These are phyloP conservation scores for Gasteruption jaculator DNA, from an alignment of 2,888 invertebrate genomes.

Conservation along the genomic window DNA sequence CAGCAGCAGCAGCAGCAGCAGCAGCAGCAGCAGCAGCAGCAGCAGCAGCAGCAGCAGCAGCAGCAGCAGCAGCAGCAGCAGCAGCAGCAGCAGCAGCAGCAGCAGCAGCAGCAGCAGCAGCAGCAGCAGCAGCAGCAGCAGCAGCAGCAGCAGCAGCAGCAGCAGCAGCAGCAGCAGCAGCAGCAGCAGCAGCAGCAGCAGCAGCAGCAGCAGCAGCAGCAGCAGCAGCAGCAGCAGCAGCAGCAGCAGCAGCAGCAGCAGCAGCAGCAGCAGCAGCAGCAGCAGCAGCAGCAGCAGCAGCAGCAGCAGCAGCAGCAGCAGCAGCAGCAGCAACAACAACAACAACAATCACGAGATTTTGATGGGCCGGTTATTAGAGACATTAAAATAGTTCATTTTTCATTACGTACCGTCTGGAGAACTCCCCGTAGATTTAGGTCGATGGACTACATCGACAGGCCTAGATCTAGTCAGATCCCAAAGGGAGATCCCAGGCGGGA, in stretches of 20 bases:
- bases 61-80: slow-evolving; percentile 1
- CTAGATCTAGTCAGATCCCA: too few relatives aligned
- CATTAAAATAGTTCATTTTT: too few relatives aligned
- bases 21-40: slow-evolving; percentile 1
- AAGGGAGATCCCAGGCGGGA: too few relatives aligned
- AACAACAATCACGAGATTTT: too few relatives aligned
- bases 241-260: slow-evolving; percentile 1
- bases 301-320: slow-evolving; percentile 1
- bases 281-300: slow-evolving; percentile 1
- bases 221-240: slow-evolving; percentile 1
- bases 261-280: slow-evolving; percentile 1
- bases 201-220: slow-evolving; percentile 1
- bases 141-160: slow-evolving; percentile 1
- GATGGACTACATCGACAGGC: too few relatives aligned
- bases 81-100: slow-evolving; percentile 1
- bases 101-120: slow-evolving; percentile 1
- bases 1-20: slow-evolving; percentile 1
- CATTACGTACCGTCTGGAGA: too few relatives aligned
- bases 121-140: slow-evolving; percentile 1
- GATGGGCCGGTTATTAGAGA: too few relatives aligned
- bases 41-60: slow-evolving; percentile 1
- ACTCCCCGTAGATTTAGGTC: too few relatives aligned
- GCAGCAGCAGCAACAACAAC: neutral
- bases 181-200: slow-evolving; percentile 1
- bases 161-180: slow-evolving; percentile 1